phyloP scores from a whole-genome alignment of 2,888 invertebrate genomes.

The Drosophila melanosoma region DNA sequence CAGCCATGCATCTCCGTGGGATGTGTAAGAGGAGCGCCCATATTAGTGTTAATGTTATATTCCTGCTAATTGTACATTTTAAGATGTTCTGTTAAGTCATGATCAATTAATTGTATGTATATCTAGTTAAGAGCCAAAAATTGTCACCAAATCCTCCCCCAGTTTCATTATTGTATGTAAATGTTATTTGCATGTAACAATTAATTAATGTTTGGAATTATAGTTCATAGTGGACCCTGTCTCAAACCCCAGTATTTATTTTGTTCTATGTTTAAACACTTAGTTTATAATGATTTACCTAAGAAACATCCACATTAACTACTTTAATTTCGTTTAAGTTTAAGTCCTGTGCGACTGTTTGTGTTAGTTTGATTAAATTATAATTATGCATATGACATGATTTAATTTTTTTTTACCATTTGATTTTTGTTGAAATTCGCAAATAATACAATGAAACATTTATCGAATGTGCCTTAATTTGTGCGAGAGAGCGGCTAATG shows the following conservation, averaged over 20 bases:
- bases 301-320: constrained; percentile 21
- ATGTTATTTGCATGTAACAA: constrained; percentile 48
- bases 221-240: constrained; percentile 11
- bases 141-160: constrained; percentile 26
- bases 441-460: constrained; percentile 17
- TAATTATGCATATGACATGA: constrained; percentile 16
- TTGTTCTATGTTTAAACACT: constrained; percentile 2
- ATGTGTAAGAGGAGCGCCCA: constrained; percentile 16
- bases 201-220: constrained; percentile 29
- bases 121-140: constrained; percentile 32
- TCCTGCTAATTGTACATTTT: constrained; percentile 47
- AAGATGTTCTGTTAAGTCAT: constrained; percentile 42
- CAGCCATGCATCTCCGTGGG: constrained; percentile 27
- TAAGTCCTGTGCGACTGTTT: constrained; percentile 31
- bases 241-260: constrained; percentile 52
- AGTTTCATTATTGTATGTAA: constrained; percentile 40
- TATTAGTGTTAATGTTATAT: constrained; percentile 47
- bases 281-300: constrained; percentile 18
- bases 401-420: constrained; percentile 15
- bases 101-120: constrained; percentile 31
- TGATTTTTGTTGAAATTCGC: constrained; percentile 5
- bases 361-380: constrained; percentile 45
- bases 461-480: constrained; percentile 55
- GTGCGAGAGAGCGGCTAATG: constrained; percentile 21
- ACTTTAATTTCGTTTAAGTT: constrained; percentile 37